Conservation (phyloP, 2,797 vertebrate genomes). For the Neosilurus mollespiculum region DNA sequence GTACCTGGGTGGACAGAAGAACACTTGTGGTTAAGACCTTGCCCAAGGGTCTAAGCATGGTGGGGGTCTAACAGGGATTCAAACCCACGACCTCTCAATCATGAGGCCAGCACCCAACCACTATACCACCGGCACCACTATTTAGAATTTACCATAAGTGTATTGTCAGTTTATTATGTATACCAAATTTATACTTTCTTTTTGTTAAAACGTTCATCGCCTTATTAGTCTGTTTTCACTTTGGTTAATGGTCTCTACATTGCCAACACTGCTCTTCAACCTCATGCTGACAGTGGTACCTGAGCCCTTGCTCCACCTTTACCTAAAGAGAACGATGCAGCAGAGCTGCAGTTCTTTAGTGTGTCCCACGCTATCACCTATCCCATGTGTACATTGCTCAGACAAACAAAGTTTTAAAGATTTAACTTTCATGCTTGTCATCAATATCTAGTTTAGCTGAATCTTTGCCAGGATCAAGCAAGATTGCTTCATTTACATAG, state of each 20-base stretch:
- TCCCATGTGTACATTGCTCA: background rate
- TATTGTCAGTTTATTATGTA: background rate
- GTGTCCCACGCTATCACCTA: background rate
- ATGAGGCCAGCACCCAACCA: too few relatives aligned
- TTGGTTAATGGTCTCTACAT: conserved; percentile 2
- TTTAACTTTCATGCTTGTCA: background rate
- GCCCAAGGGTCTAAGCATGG: too few relatives aligned
- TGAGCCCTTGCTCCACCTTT: background rate
- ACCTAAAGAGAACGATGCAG: background rate
- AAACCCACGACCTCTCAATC: too few relatives aligned
- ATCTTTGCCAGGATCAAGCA: background rate
- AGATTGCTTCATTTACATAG: background rate
- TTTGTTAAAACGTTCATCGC: background rate
- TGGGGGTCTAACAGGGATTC: too few relatives aligned
- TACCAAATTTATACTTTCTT: background rate
- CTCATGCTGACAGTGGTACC: background rate
- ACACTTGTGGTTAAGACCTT: too few relatives aligned
- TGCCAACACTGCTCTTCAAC: background rate
- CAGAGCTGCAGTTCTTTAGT: background rate
- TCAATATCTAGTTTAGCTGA: background rate
- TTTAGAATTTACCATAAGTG: too few relatives aligned
- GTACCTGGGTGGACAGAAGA: too few relatives aligned
- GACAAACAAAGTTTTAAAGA: background rate
- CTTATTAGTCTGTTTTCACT: background rate
- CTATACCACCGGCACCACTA: too few relatives aligned